Conservation (phyloP, 2,113 vertebrate genomes). For the Colossoma macropomum region DNA sequence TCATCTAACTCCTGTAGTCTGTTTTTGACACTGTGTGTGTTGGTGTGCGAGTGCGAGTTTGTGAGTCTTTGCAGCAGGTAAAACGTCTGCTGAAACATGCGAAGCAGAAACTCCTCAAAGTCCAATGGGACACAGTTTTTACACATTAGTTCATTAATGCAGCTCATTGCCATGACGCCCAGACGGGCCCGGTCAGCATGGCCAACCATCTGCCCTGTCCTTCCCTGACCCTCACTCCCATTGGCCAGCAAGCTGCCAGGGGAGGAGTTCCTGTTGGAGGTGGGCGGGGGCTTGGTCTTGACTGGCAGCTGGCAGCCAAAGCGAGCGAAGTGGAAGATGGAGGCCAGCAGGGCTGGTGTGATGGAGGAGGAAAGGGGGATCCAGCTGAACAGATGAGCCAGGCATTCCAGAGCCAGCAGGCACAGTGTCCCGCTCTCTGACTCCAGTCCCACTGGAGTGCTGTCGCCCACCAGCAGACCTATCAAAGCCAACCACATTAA, state of each 20-base stretch:
- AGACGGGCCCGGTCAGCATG: slow-evolving; percentile 85
- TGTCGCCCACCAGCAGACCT: slow-evolving; percentile 61
- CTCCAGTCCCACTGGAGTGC: slow-evolving; percentile 76
- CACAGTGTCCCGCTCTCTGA: slow-evolving; percentile 91
- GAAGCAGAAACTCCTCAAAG: slow-evolving; percentile 96
- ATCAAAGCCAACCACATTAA: slow-evolving; percentile 20
- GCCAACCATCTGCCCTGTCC: slow-evolving; percentile 66
- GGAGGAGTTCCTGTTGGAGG: slow-evolving; percentile 73
- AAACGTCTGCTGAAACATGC: slow-evolving; percentile 99
- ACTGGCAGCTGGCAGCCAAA: slow-evolving; percentile 90
- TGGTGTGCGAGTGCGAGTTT: slow-evolving; percentile 90
- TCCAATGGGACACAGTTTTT: slow-evolving; percentile 99
- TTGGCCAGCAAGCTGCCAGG: slow-evolving; percentile 76
- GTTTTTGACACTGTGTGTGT: slow-evolving; percentile 90
- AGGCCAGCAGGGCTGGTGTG: slow-evolving; percentile 94
- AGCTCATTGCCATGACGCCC: slow-evolving; percentile 94
- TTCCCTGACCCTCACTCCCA: slow-evolving; percentile 77
- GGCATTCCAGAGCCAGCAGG: slow-evolving; percentile 92
- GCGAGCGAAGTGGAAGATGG: slow-evolving; percentile 97
- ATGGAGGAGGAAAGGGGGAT: slow-evolving; percentile 96
- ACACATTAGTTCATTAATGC: slow-evolving; percentile 98
- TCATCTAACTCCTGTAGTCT: slow-evolving; percentile 96
- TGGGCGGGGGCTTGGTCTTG: slow-evolving; percentile 77
- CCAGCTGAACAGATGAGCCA: slow-evolving; percentile 99
- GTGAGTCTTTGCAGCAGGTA: slow-evolving; percentile 98